A percentile compares a stretch with the other conserved stretches of the same genome.
These are phyloP conservation scores for Cerastis rubricosa DNA, from an alignment of 2,888 invertebrate species.

Conservation along the genomic window DNA sequence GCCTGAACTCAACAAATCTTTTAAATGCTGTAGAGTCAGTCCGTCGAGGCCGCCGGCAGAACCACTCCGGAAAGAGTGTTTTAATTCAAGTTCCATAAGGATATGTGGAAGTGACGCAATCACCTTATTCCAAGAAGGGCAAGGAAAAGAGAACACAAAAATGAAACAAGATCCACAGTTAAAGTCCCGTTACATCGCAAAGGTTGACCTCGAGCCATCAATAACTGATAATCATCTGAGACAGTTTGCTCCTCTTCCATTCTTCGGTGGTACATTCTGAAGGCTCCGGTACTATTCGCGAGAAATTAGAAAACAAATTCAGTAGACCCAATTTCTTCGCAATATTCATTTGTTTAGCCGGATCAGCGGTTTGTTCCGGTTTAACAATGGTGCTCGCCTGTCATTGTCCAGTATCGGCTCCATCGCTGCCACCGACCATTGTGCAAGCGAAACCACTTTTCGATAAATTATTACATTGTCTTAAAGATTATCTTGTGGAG, in stretches of 20 bases:
- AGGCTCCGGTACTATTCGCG: constrained; percentile 13
- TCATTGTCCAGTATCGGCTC: constrained; percentile 62
- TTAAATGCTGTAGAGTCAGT: no score
- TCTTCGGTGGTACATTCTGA: constrained; percentile 12
- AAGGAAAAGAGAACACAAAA: constrained; percentile 22
- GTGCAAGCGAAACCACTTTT: constrained; percentile 57
- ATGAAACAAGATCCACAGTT: constrained; percentile 32
- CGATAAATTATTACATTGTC: constrained; percentile 56
- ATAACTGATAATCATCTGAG: constrained; percentile 58
- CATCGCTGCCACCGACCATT: constrained; percentile 61
- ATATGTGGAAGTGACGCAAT: constrained; percentile 28
- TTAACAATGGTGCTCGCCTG: constrained; percentile 58
- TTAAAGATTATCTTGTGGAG: constrained; percentile 51
- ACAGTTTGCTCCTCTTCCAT: constrained; percentile 25
- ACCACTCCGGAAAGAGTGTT: no score
- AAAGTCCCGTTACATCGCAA: constrained; percentile 52
- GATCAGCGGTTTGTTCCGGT: constrained; percentile 55
- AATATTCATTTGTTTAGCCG: constrained; percentile 45
- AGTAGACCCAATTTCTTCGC: constrained; percentile 40
- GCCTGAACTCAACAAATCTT: no score
- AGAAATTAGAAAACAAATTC: constrained; percentile 35
- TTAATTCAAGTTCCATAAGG: constrained; percentile 26
- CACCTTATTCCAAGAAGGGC: constrained; percentile 42
- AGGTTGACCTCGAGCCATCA: constrained; percentile 56
- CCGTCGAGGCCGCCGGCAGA: no score